Evolutionary conservation across 2,888 invertebrate species (phyloP).

Genomic region (Venustoraphidia nigricollis): DNA sequence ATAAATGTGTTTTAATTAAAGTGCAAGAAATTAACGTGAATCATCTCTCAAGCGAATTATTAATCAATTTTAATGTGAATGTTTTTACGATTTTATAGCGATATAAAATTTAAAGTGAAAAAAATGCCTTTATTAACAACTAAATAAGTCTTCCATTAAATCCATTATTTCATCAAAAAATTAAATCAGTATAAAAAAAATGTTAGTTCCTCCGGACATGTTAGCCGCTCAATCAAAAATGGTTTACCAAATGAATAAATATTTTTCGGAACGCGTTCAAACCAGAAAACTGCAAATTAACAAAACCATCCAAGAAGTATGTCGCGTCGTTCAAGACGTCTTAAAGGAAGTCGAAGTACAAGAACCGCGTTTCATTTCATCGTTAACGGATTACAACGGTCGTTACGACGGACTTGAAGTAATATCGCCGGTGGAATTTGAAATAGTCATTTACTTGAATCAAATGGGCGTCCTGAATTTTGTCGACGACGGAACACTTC

Average conservation of each 20-base stretch:
- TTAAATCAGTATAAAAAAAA: slow-evolving; percentile 28
- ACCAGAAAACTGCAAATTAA: slow-evolving; percentile 70
- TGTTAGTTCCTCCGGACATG: slow-evolving; percentile 87
- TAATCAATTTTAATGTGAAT: too few species aligned
- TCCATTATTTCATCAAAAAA: background rate
- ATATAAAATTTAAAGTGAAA: too few species aligned
- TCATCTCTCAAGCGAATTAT: too few species aligned
- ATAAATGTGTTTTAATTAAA: too few species aligned
- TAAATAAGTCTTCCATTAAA: too few species aligned
- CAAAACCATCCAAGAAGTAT: slow-evolving; percentile 78
- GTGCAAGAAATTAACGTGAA: too few species aligned
- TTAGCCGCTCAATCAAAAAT: slow-evolving; percentile 88
- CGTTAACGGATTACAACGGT: slow-evolving; percentile 75
- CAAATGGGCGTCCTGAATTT: slow-evolving; percentile 98
- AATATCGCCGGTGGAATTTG: slow-evolving; percentile 83
- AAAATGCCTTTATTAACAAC: too few species aligned
- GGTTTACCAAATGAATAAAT: slow-evolving; percentile 90
- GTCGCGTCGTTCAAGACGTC: slow-evolving; percentile 85
- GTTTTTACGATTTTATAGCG: too few species aligned
- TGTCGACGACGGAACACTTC: slow-evolving; percentile 86
- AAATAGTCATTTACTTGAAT: slow-evolving; percentile 86
- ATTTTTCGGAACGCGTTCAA: slow-evolving; percentile 82
- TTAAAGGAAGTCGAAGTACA: slow-evolving; percentile 90
- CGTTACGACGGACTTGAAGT: slow-evolving; percentile 89
- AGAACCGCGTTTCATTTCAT: slow-evolving; percentile 86